A percentile compares a stretch with the other conserved stretches of the same genome.
Conservation (phyloP, 1,140 invertebrate genomes). For the Diorhabda carinulata region DNA sequence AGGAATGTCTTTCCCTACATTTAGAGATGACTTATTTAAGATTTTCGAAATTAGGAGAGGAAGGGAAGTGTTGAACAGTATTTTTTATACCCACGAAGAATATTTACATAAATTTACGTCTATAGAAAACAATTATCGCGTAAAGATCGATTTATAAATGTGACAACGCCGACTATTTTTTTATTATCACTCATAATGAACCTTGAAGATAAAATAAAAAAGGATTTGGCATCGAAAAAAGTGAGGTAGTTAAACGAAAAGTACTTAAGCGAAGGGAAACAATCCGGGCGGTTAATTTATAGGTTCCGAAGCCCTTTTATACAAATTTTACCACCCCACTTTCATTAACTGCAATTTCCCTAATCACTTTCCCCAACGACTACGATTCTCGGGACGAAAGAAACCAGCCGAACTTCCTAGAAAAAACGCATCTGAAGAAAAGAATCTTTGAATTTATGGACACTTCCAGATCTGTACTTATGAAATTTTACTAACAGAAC, state of each 20-base stretch:
- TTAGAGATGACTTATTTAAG: constrained; percentile 33
- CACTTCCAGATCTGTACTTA: not conserved
- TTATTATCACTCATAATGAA: no score
- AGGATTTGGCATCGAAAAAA: no score
- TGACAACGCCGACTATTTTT: no score
- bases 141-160: no score
- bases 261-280: not conserved
- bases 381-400: not conserved
- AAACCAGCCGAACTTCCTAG: not conserved
- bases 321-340: constrained; percentile 11
- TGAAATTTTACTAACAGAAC: no score
- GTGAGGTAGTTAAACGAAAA: no score
- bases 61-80: no score
- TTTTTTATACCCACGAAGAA: no score
- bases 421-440: not conserved
- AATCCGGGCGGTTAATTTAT: not conserved
- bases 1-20: constrained; percentile 17
- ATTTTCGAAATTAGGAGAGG: not conserved
- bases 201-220: no score
- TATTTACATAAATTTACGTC: no score
- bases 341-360: constrained; percentile 20
- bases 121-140: no score
- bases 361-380: constrained; percentile 12
- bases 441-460: constrained; percentile 1
- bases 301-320: not conserved